A percentile compares a stretch with the other conserved stretches of the same genome.
Evolutionary conservation across 1,140 invertebrate species (phyloP).

Genomic region (Drosophila eugracilis): DNA sequence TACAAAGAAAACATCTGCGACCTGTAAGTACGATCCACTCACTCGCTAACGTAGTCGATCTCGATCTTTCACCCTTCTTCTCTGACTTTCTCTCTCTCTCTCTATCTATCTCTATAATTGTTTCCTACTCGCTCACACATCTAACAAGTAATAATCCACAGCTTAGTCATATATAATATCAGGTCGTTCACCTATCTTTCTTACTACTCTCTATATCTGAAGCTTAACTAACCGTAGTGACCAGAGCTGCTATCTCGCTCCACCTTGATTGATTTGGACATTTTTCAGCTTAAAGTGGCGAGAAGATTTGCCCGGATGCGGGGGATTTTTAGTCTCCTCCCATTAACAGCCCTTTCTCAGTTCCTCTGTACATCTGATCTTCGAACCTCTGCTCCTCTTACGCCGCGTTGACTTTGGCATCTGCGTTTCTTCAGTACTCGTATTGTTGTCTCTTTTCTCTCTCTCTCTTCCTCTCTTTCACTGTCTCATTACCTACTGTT

Average conservation of each 20-base stretch:
- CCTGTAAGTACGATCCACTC: constrained; percentile 55
- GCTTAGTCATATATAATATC: constrained; percentile 12
- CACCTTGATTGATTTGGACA: constrained; percentile 25
- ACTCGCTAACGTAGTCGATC: constrained; percentile 49
- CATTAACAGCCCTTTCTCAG: constrained; percentile 35
- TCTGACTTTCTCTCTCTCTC: constrained; percentile 14
- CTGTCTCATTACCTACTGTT: constrained; percentile 45
- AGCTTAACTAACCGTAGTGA: constrained; percentile 42
- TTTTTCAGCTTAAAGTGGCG: constrained; percentile 10
- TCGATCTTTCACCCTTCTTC: constrained; percentile 12
- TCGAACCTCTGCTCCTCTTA: constrained; percentile 27
- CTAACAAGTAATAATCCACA: constrained; percentile 4
- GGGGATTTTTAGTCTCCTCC: neutral
- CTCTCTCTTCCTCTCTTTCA: constrained; percentile 27
- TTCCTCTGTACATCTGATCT: constrained; percentile 35
- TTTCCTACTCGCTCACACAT: constrained; percentile 26
- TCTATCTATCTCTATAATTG: constrained; percentile 18
- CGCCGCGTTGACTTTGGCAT: constrained; percentile 50
- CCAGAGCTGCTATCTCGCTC: constrained; percentile 8
- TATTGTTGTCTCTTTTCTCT: constrained; percentile 61
- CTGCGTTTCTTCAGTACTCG: constrained; percentile 56
- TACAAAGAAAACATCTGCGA: constrained; percentile 67
- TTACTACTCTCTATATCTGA: constrained; percentile 15
- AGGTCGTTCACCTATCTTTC: constrained; percentile 8
- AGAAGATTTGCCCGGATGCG: constrained; percentile 15